A percentile compares a stretch with the other conserved stretches of the same genome.
These are phyloP conservation scores for Xiphydria camelus DNA, from an alignment of 2,888 invertebrate species.

Conservation along the genomic window DNA sequence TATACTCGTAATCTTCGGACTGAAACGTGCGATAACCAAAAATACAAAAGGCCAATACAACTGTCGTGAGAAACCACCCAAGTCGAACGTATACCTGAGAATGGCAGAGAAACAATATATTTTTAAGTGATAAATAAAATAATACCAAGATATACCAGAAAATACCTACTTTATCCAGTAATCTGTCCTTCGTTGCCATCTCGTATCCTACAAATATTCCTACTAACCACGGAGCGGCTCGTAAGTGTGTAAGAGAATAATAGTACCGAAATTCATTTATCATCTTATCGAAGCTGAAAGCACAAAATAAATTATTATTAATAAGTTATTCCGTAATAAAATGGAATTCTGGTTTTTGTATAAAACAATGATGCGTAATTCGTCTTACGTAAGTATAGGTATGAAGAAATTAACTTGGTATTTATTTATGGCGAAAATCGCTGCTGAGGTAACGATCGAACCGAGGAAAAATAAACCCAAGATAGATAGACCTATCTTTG, in stretches of 20 bases:
- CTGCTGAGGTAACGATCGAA: slow-evolving; percentile 45
- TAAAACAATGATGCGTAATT: no score
- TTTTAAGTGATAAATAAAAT: no score
- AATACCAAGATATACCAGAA: no score
- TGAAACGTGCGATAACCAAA: slow-evolving; percentile 37
- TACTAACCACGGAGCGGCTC: slow-evolving; percentile 24
- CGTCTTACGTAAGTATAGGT: slow-evolving; percentile 55
- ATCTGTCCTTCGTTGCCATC: slow-evolving; percentile 5
- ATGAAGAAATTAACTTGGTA: slow-evolving; percentile 49
- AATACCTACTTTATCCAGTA: no score
- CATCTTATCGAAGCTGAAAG: neutral
- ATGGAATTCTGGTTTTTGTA: no score
- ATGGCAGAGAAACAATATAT: no score
- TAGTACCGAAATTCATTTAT: slow-evolving; percentile 6
- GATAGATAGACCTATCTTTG: slow-evolving; percentile 47
- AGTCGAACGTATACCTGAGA: no score
- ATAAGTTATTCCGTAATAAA: neutral
- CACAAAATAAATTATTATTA: neutral
- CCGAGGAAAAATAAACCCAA: slow-evolving; percentile 34
- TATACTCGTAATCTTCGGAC: slow-evolving; percentile 44
- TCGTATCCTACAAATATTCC: slow-evolving; percentile 25
- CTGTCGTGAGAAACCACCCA: slow-evolving; percentile 28
- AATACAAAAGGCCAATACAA: slow-evolving; percentile 24
- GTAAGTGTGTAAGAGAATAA: slow-evolving; percentile 20
- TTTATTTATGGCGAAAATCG: slow-evolving; percentile 50